Evolutionary conservation across 2,113 vertebrate species (phyloP).

Genomic region (Charina bottae): DNA sequence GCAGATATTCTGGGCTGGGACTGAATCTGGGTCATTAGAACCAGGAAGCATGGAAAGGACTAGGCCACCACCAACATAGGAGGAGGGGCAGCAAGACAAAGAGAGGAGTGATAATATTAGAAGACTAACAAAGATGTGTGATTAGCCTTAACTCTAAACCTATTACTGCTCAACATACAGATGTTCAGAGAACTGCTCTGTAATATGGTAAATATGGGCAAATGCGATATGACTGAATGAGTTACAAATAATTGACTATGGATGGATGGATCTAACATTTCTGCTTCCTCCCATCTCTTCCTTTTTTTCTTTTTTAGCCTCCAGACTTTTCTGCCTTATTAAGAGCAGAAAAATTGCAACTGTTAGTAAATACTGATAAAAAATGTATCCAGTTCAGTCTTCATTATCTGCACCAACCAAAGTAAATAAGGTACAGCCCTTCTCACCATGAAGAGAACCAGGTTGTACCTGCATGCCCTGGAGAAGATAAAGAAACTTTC

Average conservation of each 20-base stretch:
- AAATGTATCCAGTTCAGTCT: neutral
- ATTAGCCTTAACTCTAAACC: neutral
- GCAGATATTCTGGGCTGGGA: neutral
- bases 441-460: neutral
- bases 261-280: neutral
- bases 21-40: neutral
- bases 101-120: neutral
- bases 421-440: neutral
- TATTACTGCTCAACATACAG: neutral
- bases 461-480: neutral
- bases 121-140: neutral
- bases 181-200: neutral
- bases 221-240: neutral
- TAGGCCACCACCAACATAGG: neutral
- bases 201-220: neutral
- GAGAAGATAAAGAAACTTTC: neutral
- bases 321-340: neutral
- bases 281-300: neutral
- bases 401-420: neutral
- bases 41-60: neutral
- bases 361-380: neutral
- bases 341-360: neutral
- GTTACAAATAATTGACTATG: neutral
- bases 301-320: neutral
- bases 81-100: neutral